Evolutionary conservation across 1,140 invertebrate species (phyloP).

Genomic region (Caerostris darwini): DNA sequence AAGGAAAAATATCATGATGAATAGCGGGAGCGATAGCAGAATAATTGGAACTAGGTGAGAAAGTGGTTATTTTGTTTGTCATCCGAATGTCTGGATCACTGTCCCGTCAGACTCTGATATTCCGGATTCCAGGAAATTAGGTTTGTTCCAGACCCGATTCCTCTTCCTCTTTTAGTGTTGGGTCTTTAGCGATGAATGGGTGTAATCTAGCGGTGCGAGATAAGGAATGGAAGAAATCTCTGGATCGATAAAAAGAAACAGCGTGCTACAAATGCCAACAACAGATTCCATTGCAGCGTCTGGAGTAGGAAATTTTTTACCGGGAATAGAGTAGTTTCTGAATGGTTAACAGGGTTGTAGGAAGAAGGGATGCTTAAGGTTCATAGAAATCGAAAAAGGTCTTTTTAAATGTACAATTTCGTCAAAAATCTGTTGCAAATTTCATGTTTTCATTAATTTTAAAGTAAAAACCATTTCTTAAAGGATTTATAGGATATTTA

Average conservation of each 20-base stretch:
- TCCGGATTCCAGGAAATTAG: constrained; percentile 50
- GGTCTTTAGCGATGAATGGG: not conserved
- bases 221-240: not conserved
- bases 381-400: too few relatives aligned
- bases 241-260: not conserved
- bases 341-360: too few relatives aligned
- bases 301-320: not conserved
- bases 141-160: not conserved
- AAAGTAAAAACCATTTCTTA: too few relatives aligned
- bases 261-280: not conserved
- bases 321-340: too few relatives aligned
- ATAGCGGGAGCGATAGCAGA: constrained; percentile 22
- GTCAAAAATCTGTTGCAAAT: too few relatives aligned
- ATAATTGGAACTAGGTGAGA: constrained; percentile 18
- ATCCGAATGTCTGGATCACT: constrained; percentile 9
- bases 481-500: too few relatives aligned
- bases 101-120: not conserved
- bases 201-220: not conserved
- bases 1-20: not conserved
- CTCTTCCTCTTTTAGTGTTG: not conserved
- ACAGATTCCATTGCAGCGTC: not conserved
- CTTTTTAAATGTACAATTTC: too few relatives aligned
- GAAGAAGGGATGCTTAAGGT: too few relatives aligned
- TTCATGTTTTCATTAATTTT: too few relatives aligned
- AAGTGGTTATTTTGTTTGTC: constrained; percentile 24